A percentile compares a stretch with the other conserved stretches of the same genome.
These are phyloP conservation scores for Passerina amoena DNA, from an alignment of 2,113 vertebrate genomes.

Conservation along the genomic window DNA sequence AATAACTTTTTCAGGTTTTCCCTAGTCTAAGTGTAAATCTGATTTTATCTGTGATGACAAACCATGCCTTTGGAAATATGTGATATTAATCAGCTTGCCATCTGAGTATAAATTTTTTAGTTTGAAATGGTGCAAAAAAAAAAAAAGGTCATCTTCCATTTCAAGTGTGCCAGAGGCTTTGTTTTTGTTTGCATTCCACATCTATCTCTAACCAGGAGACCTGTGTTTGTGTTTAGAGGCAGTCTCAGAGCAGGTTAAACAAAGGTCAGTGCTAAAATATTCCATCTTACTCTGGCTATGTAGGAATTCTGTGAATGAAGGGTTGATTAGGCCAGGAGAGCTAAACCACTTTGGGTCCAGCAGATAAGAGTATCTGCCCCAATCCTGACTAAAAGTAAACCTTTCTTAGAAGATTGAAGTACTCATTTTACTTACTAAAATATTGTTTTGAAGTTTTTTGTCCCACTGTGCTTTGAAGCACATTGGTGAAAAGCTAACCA, in stretches of 20 bases:
- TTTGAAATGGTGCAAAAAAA: not conserved
- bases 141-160: conserved; percentile 16
- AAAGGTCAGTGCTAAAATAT: conserved; percentile 35
- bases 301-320: conserved; percentile 49
- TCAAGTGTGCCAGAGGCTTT: conserved; percentile 48
- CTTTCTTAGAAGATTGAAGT: not conserved
- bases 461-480: not conserved
- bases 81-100: conserved; percentile 43
- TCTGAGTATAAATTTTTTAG: not conserved
- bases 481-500: not conserved
- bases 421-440: conserved; percentile 11
- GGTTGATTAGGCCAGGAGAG: not conserved
- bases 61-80: conserved; percentile 7
- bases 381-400: not conserved
- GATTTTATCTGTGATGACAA: conserved; percentile 39
- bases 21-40: not conserved
- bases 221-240: conserved; percentile 38
- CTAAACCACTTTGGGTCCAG: not conserved
- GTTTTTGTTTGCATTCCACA: conserved; percentile 61
- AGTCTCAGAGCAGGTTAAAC: conserved; percentile 40
- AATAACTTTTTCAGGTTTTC: not conserved
- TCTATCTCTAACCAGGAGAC: conserved; percentile 25
- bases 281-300: not conserved
- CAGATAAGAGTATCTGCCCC: conserved; percentile 11
- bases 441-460: not conserved